Evolutionary conservation across 1,140 invertebrate genomes (phyloP).

Genomic region (Drosophila neocordata): DNA sequence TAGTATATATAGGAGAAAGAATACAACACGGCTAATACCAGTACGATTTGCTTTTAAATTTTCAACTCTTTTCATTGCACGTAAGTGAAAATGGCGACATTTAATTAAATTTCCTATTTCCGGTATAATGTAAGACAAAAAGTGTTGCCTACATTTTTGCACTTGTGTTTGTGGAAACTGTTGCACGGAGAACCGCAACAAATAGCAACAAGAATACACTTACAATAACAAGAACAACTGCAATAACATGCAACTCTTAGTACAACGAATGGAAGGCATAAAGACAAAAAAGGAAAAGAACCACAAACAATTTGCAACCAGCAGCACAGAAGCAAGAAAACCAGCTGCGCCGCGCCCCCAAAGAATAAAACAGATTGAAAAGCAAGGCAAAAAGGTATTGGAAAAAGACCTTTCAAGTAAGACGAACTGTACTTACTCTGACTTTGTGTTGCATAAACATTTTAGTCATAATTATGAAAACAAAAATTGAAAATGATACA

Average conservation of each 20-base stretch:
- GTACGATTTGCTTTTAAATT: slow-evolving; percentile 25
- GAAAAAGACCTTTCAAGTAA: neutral
- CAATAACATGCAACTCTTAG: slow-evolving; percentile 45
- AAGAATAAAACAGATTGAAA: slow-evolving; percentile 25
- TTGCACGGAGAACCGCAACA: slow-evolving; percentile 63
- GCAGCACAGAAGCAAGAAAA: slow-evolving; percentile 56
- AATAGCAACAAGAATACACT: slow-evolving; percentile 25
- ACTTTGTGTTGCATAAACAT: no score
- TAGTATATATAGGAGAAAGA: slow-evolving; percentile 25
- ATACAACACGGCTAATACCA: neutral
- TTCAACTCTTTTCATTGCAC: slow-evolving; percentile 27
- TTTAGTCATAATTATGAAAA: no score
- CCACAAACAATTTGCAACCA: slow-evolving; percentile 57
- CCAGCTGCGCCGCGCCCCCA: slow-evolving; percentile 49
- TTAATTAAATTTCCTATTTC: slow-evolving; percentile 75
- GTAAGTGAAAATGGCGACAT: slow-evolving; percentile 48
- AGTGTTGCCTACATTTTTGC: slow-evolving; percentile 61
- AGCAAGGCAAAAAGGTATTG: neutral
- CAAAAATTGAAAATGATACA: no score
- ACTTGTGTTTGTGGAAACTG: slow-evolving; percentile 34
- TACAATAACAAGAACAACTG: slow-evolving; percentile 38
- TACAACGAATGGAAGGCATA: slow-evolving; percentile 15
- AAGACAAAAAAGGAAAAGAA: slow-evolving; percentile 35
- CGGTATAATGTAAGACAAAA: slow-evolving; percentile 33
- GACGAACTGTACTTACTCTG: slow-evolving; percentile 23